Conservation (phyloP, 2,797 vertebrate species). For the Denticeps clupeoides region DNA sequence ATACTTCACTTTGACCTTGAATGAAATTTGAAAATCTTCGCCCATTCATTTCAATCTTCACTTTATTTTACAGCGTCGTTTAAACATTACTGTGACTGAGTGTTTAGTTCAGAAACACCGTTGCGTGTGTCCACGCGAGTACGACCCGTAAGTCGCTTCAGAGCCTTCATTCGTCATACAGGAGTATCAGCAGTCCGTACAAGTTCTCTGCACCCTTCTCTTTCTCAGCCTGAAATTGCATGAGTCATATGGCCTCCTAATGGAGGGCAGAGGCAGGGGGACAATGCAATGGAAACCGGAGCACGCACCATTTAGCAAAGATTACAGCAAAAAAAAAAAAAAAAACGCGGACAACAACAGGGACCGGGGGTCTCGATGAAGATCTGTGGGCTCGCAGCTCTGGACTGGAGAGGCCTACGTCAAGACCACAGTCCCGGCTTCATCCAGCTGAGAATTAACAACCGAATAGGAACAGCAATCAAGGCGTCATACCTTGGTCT, state of each 20-base stretch:
- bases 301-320: constrained; percentile 15
- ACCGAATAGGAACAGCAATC: constrained; percentile 14
- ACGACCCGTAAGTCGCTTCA: too few species aligned
- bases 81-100: too few species aligned
- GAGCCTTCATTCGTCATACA: too few species aligned
- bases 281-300: constrained; percentile 18
- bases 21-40: too few species aligned
- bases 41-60: too few species aligned
- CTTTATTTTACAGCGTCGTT: too few species aligned
- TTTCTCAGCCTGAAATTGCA: constrained; percentile 33
- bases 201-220: constrained; percentile 3
- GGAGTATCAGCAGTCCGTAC: too few species aligned
- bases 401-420: constrained; percentile 1
- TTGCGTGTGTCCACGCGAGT: too few species aligned
- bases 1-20: too few species aligned
- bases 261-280: constrained; percentile 47
- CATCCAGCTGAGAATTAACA: neutral
- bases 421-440: neutral
- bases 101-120: too few species aligned
- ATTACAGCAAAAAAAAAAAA: constrained; percentile 7
- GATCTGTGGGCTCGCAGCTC: neutral
- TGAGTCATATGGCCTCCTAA: constrained; percentile 51
- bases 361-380: constrained; percentile 1
- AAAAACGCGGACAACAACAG: constrained; percentile 9
- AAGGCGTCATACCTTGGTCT: constrained; percentile 39